Conservation (phyloP, 2,113 vertebrate species). For the Ascaphus truei region DNA sequence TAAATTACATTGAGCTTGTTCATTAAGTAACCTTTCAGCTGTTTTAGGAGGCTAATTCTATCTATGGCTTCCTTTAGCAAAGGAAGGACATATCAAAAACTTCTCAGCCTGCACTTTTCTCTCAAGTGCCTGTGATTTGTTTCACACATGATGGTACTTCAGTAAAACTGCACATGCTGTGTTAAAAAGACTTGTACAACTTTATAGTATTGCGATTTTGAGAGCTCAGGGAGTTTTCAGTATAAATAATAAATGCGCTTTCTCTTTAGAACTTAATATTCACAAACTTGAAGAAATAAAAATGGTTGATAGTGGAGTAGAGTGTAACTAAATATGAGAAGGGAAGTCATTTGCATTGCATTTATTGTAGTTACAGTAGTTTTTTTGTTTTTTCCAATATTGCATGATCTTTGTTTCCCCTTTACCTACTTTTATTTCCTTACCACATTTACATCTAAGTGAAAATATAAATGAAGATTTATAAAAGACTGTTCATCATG, state of each 20-base stretch:
- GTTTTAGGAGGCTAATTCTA: neutral
- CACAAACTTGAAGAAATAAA: neutral
- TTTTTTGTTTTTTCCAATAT: too few relatives aligned
- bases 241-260: slow-evolving; percentile 7
- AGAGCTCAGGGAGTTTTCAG: neutral
- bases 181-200: neutral
- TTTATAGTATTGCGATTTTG: neutral
- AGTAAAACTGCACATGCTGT: neutral
- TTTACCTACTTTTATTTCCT: too few relatives aligned
- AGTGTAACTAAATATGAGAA: too few relatives aligned
- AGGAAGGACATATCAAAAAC: neutral
- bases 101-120: neutral
- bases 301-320: too few relatives aligned
- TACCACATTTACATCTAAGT: too few relatives aligned
- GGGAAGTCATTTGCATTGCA: too few relatives aligned
- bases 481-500: too few relatives aligned
- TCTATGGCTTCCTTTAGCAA: neutral
- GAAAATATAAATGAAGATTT: too few relatives aligned
- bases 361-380: too few relatives aligned
- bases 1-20: neutral
- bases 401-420: too few relatives aligned
- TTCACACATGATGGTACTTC: neutral
- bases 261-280: neutral
- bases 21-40: neutral
- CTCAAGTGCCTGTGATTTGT: neutral